Evolutionary conservation across 2,113 vertebrate species (phyloP).

Genomic region (Vidua macroura): DNA sequence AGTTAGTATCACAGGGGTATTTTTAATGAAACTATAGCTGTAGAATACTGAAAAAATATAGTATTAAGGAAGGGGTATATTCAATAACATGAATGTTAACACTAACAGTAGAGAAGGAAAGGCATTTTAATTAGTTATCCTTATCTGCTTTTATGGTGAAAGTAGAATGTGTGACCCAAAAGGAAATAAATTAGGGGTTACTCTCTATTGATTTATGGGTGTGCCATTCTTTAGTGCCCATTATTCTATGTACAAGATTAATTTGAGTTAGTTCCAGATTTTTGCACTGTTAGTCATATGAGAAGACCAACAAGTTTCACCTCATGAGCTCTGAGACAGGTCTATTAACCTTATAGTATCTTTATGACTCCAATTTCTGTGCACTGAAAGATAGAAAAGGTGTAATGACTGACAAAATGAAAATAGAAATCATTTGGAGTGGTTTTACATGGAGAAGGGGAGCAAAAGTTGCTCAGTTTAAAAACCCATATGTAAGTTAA

Average conservation of each 20-base stretch:
- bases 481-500: not conserved
- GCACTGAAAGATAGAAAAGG: not conserved
- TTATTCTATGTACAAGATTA: not conserved
- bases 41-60: slow-evolving; percentile 39
- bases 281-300: not conserved
- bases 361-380: not conserved
- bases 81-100: not conserved
- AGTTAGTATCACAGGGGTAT: slow-evolving; percentile 21
- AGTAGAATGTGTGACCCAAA: not conserved
- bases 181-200: not conserved
- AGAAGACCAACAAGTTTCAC: slow-evolving; percentile 2
- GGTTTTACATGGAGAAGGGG: not conserved
- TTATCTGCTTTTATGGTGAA: not conserved
- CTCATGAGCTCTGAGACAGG: not conserved
- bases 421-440: not conserved
- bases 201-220: slow-evolving; percentile 16
- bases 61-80: not conserved
- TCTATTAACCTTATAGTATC: not conserved
- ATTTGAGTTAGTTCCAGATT: not conserved
- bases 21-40: slow-evolving; percentile 28
- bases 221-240: not conserved
- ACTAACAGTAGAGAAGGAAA: not conserved
- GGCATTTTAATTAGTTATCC: slow-evolving; percentile 41
- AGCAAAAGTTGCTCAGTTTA: not conserved
- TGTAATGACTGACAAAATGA: not conserved